Evolutionary conservation across 2,797 vertebrate species (phyloP), one percentile per base, ranked within the genome.

Genomic region (Uromys caudimaculatus): DNA sequence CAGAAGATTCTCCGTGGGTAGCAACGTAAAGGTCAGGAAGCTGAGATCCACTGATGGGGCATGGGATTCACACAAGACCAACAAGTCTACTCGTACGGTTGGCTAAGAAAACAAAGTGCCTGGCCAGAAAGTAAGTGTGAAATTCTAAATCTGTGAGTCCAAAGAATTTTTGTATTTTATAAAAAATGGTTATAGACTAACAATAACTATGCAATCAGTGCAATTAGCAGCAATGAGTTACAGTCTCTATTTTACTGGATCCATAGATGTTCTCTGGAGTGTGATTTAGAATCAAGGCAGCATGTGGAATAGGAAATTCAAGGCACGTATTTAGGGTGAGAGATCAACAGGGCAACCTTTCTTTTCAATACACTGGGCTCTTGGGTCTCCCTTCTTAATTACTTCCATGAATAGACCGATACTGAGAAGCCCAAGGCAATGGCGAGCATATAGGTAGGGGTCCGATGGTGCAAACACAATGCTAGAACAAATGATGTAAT

Each of bases 231-330:
- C 21, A 73, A 60, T 27, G 62, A 91, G 29, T 58, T 21, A 47
- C 2, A 38, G 8, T 44, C 6, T 17, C 21, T 11, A 16, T 58
- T 76, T 11, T 52, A 10, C 23, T 41, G 35, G 47, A 67, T 44
- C 35, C 9, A 85, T 9, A 44, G 69, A 17, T 44, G 82, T 62
- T 73, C 6, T n/a, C 78, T 86, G 35, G 6, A 86, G 52, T 24
- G 71, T 54, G 69, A 93, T 95, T 86, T 32, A 87, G 52, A 24
- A 93, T 64, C 3, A n/a, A 93, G 19, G 54, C 50, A 89, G 78
- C 8, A 47, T 47, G 1, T 73, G 69, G 64, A 47, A 64, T 64
- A 86, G 27, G 85, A 67, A 78, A 93, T 52, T 64, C 92, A 91
- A 73, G 38, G 9, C 56, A 54, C 32, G 16, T 67, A 75, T 2